Evolutionary conservation across 1,140 invertebrate species (phyloP), one percentile per base, ranked within the genome.

Genomic region (Chlorops oryzae): DNA sequence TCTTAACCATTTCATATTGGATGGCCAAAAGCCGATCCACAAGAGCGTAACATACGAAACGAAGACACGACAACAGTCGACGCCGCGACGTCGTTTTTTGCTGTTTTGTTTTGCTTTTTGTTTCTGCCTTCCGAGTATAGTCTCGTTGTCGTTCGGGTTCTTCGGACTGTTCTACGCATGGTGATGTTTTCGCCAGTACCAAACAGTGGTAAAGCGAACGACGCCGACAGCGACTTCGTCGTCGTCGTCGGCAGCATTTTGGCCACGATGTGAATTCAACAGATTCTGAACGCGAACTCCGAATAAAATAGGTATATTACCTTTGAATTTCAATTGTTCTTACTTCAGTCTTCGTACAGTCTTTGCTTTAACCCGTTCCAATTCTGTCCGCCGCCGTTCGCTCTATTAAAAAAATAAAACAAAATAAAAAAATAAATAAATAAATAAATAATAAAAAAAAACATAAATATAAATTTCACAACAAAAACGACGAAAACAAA

Each of bases 281-380:
- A 66, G 64, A 62, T 66, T 66, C 64, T 62, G 57, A 47, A 47
- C 23, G 18, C 28, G 45, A 49, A 49, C 64, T 67, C 65, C 65
- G 65, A 69, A 69, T 69, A 59, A 64, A 41, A 66, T 67, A 66
- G 65, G 68, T 70, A 71, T 69, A 71, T 69, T 71, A 71, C 68
- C 68, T 71, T 65, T 63, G 65, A 69, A 71, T 67, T 59, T 56
- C 63, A 67, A 61, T 61, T 61, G 68, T 67, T 71, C 63, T 72
- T 67, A 71, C 65, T 71, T 72, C 69, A 72, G 69, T 72, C 69
- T 72, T 72, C 69, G 69, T 72, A 72, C 68, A 72, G 69, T 72
- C 69, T 72, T 72, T 69, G 69, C 69, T 72, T 71, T 72, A 72
- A 72, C 68, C 68, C 69, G 69, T 72, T 72, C 69, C 69, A 72